These are phyloP conservation scores for Drosophila imparisetae DNA, from an alignment of 2,888 invertebrate species.

Conservation along the genomic window DNA sequence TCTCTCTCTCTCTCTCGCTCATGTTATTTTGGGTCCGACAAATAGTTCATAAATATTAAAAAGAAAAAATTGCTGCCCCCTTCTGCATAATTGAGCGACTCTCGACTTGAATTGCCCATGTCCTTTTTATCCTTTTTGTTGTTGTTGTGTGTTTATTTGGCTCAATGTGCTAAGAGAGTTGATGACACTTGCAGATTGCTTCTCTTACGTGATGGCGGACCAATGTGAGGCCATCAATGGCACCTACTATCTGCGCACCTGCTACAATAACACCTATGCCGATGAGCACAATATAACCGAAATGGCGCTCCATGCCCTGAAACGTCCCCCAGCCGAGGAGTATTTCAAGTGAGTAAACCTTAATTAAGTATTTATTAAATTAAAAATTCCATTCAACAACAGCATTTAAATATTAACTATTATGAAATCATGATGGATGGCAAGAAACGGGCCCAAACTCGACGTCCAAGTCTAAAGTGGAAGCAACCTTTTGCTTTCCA, in stretches of 20 bases:
- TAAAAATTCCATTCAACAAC: background rate
- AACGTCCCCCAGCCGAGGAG: conserved; percentile 89
- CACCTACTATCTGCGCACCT: conserved; percentile 88
- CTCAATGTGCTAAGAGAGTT: conserved; percentile 31
- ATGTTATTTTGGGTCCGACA: conserved; percentile 31
- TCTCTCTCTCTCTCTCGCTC: background rate
- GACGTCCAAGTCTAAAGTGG: background rate
- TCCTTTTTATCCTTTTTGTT: conserved; percentile 8
- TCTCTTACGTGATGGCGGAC: conserved; percentile 88
- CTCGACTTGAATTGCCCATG: conserved; percentile 13
- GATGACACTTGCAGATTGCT: conserved; percentile 86
- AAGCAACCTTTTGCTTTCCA: background rate
- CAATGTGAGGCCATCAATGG: conserved; percentile 87
- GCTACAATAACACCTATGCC: conserved; percentile 87
- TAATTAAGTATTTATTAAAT: background rate
- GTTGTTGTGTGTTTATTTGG: background rate
- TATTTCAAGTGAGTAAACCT: conserved; percentile 88
- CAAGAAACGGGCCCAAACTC: background rate
- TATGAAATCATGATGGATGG: background rate
- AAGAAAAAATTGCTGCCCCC: conserved; percentile 42
- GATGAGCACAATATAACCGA: conserved; percentile 86
- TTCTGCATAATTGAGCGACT: conserved; percentile 67
- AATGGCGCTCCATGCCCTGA: conserved; percentile 86
- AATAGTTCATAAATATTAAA: conserved; percentile 78
- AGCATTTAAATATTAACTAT: background rate